Base-by-base conservation (phyloP, 2,888 invertebrate genomes). In the Mythimna albipuncta region DNA sequence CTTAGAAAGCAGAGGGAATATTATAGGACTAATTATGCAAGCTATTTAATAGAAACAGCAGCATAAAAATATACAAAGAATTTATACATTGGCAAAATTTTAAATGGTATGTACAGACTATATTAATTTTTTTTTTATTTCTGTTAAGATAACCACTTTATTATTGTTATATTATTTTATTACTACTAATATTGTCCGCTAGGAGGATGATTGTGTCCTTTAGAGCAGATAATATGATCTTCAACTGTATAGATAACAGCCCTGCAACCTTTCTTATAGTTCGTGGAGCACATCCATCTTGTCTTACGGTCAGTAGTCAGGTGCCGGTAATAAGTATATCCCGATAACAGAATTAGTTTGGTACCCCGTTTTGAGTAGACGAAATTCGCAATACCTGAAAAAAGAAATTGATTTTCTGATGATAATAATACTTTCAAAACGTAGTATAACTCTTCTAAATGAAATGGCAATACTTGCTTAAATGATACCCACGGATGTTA, bases 261-360 rank as follows among this genome's bases (percentile, higher is more conserved):
- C 5, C 62, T 79, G 38, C 77, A 77, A 13, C 68, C 74, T n/a
- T 26, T 79, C 7, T 10, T 58, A 11, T 65, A 64, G n/a, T 77
- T 62, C 6, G 65, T 65, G 9, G 69, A 75, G 58, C 65, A 76
- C 52, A 61, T 44, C 76, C 77, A 59, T 38, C 58, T 35, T 6
- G 35, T 59, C n/a, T 59, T 59, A 10, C 2, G 32, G n/a, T 35
- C 7, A 0, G 35, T n/a, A 4, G 35, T 38, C 19, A 9, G 19
- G 19, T 59, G 58, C 1, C 47, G 52, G 11, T 58, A 72, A n/a
- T 63, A 78, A 13, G 78, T 62, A 13, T 72, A 72, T 5, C 78
- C 78, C 0, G 65, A 35, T 7, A 69, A 2, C 1, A 58, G 35
- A 6, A 68, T 47, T 21, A 68, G 10, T n/a, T 35, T 54, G 0